Evolutionary conservation across 92 coral and sea anemone species (phyloP), one percentile per base, ranked within the genome.

Genomic region (Phenganax marumi): DNA sequence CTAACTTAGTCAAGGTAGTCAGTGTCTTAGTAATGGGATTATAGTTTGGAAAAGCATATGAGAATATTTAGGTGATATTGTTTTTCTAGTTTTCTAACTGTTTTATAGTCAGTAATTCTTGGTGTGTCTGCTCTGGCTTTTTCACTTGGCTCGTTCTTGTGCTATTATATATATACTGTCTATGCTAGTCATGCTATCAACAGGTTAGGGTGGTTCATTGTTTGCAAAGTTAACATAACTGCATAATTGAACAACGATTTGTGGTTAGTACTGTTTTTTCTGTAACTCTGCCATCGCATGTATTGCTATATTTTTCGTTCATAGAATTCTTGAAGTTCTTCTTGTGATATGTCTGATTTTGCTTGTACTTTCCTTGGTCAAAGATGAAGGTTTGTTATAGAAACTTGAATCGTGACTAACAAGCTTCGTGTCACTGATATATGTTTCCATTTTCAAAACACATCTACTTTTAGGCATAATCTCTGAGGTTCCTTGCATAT

Each of bases 401-500:
- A 23, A 58, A 16, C 22, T 14, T 7, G 43, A 2, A 2, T 33
- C 43, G 21, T 58, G 21, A 58, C 0, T 14, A 14, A 58, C n/a
- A 58, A 23, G 65, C 18, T 55, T 55, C 61, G 3, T 8, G 18
- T 55, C 18, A 12, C 61, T 55, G 14, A 55, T 12, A 8, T 14
- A 12, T 55, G 14, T 55, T 55, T 55, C 18, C 61, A 55, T 55
- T 55, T 55, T n/a, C 18, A 12, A 1, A 12, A 12, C 2, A 55
- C 61, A 52, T 6, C 50, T 68, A 16, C 10, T 63, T 51, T 8
- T 53, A 92, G 97, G 97, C 12, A 92, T 92, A 51, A 88, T 92
- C 68, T 88, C 91, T 49, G 97, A 92, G 83, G 97, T 91, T 66
- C 84, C 97, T 50, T 79, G 87, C 50, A 62, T 92, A n/a, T 86